Conservation (phyloP, 2,797 vertebrate species). For the Tapera naevia region DNA sequence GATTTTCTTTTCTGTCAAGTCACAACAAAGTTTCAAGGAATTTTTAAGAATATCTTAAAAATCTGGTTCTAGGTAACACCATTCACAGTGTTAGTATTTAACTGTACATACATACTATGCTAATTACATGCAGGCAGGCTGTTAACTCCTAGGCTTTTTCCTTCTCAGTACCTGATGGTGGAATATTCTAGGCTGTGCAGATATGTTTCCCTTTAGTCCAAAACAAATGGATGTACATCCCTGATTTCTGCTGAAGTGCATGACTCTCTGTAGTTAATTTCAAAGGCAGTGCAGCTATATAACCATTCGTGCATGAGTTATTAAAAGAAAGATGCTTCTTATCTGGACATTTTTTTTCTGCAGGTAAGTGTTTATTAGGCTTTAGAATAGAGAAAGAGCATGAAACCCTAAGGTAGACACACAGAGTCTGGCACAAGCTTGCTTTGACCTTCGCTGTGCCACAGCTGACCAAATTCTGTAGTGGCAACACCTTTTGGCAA, state of each 20-base stretch:
- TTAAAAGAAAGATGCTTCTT: not conserved
- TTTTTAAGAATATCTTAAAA: not conserved
- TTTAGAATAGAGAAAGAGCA: not conserved
- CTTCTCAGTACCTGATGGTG: not conserved
- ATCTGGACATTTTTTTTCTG: not conserved
- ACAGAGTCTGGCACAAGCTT: not conserved
- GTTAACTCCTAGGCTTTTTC: not conserved
- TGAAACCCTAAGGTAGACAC: not conserved
- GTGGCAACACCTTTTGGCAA: not conserved
- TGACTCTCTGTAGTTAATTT: not conserved
- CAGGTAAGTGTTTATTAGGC: not conserved
- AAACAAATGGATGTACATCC: not conserved
- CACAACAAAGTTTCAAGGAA: not conserved
- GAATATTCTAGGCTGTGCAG: not conserved
- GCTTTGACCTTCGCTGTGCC: not conserved
- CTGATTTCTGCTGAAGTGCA: not conserved
- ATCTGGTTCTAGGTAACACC: not conserved
- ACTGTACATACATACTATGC: not conserved
- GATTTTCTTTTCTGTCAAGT: not conserved
- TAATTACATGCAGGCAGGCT: not conserved
- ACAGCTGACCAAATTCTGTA: not conserved
- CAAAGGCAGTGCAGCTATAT: not conserved
- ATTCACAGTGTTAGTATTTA: not conserved
- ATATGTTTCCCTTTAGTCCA: not conserved
- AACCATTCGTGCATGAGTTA: not conserved